Evolutionary conservation across 1,140 invertebrate genomes (phyloP).

Genomic region (Zaprionus tsacasi): DNA sequence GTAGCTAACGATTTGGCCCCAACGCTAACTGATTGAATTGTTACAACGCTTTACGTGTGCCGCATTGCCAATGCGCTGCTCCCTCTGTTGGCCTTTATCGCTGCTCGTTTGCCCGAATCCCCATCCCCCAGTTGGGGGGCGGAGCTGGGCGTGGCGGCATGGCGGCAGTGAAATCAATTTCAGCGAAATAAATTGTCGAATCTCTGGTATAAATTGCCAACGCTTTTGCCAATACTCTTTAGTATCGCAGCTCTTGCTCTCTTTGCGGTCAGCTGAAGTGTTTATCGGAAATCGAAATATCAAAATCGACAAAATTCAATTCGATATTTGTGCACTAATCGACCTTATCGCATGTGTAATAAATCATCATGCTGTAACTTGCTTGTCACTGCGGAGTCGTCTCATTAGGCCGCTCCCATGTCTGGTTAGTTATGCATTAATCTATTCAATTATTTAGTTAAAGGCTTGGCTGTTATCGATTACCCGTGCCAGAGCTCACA

Average conservation of each 20-base stretch:
- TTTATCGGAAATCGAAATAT: constrained; percentile 21
- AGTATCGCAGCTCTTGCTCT: neutral
- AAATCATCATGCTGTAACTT: constrained; percentile 45
- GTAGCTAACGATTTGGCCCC: constrained; percentile 49
- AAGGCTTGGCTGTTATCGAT: constrained; percentile 42
- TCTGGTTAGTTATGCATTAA: constrained; percentile 40
- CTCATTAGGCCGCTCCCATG: constrained; percentile 41
- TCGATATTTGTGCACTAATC: constrained; percentile 16
- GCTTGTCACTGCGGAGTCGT: constrained; percentile 50
- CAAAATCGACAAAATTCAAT: constrained; percentile 25
- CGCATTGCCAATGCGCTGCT: constrained; percentile 60
- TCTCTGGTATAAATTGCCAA: constrained; percentile 73
- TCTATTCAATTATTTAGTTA: constrained; percentile 53
- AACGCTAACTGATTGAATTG: constrained; percentile 79
- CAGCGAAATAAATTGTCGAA: constrained; percentile 77
- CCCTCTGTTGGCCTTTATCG: constrained; percentile 7
- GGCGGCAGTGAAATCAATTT: constrained; percentile 68
- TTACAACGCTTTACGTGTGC: constrained; percentile 78
- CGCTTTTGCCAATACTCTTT: constrained; percentile 56
- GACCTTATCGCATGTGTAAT: constrained; percentile 28
- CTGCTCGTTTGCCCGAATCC: constrained; percentile 27
- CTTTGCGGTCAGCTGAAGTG: constrained; percentile 21
- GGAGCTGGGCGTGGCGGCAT: neutral
- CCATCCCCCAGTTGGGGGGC: constrained; percentile 9
- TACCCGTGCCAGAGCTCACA: neutral